Conservation (phyloP, 1,140 invertebrate species). For the Pomacea maculata region DNA sequence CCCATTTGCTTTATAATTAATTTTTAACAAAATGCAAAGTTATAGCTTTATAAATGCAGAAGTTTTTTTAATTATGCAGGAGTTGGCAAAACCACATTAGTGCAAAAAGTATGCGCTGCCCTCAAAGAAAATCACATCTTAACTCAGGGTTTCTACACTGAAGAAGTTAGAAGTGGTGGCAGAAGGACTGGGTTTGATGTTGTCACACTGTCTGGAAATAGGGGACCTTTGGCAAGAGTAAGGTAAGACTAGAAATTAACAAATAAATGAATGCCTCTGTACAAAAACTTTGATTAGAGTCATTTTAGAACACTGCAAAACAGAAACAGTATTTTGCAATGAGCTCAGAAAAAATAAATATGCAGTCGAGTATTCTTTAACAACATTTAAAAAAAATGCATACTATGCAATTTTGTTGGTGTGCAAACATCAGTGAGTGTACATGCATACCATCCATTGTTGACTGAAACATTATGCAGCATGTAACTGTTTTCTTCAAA, state of each 20-base stretch:
- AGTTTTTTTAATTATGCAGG: conserved; percentile 57
- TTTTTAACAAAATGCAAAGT: too few species aligned
- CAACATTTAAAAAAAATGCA: background rate
- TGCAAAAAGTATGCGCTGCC: conserved; percentile 66
- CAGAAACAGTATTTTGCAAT: background rate
- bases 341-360: background rate
- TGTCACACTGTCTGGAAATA: conserved; percentile 67
- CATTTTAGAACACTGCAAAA: background rate
- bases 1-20: too few species aligned
- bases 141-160: conserved; percentile 73
- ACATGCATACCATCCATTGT: too few species aligned
- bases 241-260: conserved; percentile 51
- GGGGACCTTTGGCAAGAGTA: conserved; percentile 67
- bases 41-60: too few species aligned
- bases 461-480: too few species aligned
- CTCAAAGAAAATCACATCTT: conserved; percentile 58
- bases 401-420: background rate
- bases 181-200: conserved; percentile 73
- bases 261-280: too few species aligned
- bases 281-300: background rate
- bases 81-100: conserved; percentile 74
- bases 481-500: too few species aligned
- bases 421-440: conserved; percentile 11
- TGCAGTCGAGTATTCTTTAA: background rate
- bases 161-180: conserved; percentile 69